Conservation (phyloP, 2,888 invertebrate species). For the Leptodirus hochenwartii region DNA sequence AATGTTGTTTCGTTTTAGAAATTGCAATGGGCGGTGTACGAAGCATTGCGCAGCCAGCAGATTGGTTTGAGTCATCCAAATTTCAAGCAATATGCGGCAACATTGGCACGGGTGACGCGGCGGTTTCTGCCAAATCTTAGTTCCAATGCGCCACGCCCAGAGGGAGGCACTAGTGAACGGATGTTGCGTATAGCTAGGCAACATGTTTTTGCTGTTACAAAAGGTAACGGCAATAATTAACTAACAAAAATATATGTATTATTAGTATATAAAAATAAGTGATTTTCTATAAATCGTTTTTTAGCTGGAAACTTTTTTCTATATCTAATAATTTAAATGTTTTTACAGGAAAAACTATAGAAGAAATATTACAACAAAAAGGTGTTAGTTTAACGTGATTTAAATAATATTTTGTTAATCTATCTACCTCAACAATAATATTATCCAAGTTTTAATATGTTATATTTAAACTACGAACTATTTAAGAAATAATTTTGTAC, state of each 20-base stretch:
- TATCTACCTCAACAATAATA: no score
- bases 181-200: constrained; percentile 51
- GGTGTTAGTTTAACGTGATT: constrained; percentile 13
- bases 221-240: no score
- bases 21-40: constrained; percentile 64
- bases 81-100: constrained; percentile 51
- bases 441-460: no score
- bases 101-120: constrained; percentile 47
- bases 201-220: constrained; percentile 43
- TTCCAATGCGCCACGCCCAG: constrained; percentile 27
- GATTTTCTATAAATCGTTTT: no score
- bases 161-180: constrained; percentile 50
- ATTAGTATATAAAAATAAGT: no score
- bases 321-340: no score
- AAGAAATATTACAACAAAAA: constrained; percentile 36
- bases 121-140: constrained; percentile 39
- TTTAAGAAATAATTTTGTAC: no score
- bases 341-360: constrained; percentile 41
- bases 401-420: constrained; percentile 1
- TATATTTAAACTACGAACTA: no score
- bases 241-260: no score
- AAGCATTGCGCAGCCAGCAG: constrained; percentile 52
- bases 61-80: constrained; percentile 48
- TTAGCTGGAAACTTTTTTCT: no score
- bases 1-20: constrained; percentile 33